Conservation (phyloP, 2,888 invertebrate genomes). For the Neuroscelio doddi region DNA sequence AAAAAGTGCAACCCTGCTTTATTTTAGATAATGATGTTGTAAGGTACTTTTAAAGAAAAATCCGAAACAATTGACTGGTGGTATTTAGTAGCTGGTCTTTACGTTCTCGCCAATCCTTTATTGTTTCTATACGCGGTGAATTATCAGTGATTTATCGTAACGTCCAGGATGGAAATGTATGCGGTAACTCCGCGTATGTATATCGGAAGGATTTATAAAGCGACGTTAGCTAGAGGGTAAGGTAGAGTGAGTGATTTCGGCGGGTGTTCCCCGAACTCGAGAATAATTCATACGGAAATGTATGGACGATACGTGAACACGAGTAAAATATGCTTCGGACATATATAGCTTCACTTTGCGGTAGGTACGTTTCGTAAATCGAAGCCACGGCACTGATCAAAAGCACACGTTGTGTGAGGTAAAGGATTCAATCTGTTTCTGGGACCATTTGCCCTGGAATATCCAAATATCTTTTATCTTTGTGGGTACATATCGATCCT, state of each 20-base stretch:
- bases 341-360: constrained; percentile 37
- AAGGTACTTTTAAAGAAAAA: no score
- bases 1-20: no score
- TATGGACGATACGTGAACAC: constrained; percentile 49
- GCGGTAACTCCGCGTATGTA: constrained; percentile 43
- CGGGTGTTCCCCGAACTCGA: constrained; percentile 52
- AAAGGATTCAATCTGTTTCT: constrained; percentile 40
- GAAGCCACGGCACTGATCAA: constrained; percentile 38
- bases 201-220: constrained; percentile 47
- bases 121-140: constrained; percentile 34
- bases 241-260: constrained; percentile 56
- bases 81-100: constrained; percentile 34
- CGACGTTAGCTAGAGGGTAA: constrained; percentile 41
- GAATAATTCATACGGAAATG: constrained; percentile 60
- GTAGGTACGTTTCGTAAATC: constrained; percentile 37
- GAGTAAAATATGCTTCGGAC: constrained; percentile 55
- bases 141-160: constrained; percentile 44
- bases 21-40: no score
- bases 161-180: constrained; percentile 36
- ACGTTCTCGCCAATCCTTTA: constrained; percentile 32
- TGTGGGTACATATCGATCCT: constrained; percentile 36
- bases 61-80: background rate
- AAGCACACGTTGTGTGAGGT: constrained; percentile 33
- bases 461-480: constrained; percentile 30
- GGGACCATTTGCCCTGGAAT: constrained; percentile 19